Evolutionary conservation across 2,113 vertebrate genomes (phyloP).

Genomic region (Heterocephalus glaber): DNA sequence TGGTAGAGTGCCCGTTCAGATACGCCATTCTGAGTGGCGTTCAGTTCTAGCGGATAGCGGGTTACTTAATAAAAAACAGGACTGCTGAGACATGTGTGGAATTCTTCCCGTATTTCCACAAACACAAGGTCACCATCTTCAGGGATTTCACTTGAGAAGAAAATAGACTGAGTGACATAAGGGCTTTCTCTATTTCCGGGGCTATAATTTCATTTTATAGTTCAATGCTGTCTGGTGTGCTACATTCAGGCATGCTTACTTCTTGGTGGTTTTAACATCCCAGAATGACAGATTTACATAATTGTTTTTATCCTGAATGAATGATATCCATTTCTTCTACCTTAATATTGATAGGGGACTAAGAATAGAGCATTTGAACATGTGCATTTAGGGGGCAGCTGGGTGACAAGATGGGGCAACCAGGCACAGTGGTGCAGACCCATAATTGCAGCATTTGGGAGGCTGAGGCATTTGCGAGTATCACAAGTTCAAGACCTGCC

Average conservation of each 20-base stretch:
- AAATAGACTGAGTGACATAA: background rate
- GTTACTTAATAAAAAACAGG: background rate
- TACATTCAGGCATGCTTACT: background rate
- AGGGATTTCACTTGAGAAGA: constrained; percentile 17
- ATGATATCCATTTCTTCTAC: background rate
- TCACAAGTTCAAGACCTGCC: background rate
- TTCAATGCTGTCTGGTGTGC: background rate
- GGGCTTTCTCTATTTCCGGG: background rate
- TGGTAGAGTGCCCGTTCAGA: too few relatives aligned
- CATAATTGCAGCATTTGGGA: background rate
- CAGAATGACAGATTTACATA: background rate
- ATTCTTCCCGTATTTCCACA: background rate
- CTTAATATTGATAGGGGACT: background rate
- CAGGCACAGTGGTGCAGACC: background rate
- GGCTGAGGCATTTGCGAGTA: background rate
- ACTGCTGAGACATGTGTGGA: background rate
- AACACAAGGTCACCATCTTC: background rate
- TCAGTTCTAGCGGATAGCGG: background rate
- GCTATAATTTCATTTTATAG: background rate
- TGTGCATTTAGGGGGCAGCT: background rate
- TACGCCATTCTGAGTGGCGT: background rate
- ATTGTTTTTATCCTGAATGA: background rate
- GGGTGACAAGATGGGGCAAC: background rate
- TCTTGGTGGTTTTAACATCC: background rate
- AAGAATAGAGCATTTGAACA: background rate